These are phyloP conservation scores for Pristis pectinata DNA, from an alignment of 2,797 vertebrate species.

Conservation along the genomic window DNA sequence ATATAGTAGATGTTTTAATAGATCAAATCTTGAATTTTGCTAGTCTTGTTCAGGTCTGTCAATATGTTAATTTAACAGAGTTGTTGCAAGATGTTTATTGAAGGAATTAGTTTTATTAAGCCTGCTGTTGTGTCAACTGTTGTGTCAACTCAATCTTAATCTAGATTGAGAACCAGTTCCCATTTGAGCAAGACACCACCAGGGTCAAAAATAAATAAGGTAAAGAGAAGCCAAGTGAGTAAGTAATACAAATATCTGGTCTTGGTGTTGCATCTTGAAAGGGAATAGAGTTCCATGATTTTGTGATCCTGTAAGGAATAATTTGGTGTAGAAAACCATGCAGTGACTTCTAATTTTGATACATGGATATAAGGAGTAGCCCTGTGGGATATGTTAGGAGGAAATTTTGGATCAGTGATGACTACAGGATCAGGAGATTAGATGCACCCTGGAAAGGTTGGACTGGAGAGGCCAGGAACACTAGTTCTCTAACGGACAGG, in stretches of 20 bases:
- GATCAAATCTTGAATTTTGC: no score
- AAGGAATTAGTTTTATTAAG: neutral
- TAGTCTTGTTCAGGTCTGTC: no score
- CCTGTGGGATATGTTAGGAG: neutral
- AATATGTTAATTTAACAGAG: neutral
- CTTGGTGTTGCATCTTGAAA: neutral
- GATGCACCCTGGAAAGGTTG: neutral
- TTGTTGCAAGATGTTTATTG: neutral
- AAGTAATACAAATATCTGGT: neutral
- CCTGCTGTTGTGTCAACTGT: neutral
- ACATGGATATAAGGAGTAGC: neutral
- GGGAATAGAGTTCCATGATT: neutral
- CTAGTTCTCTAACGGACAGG: neutral
- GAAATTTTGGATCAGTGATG: neutral
- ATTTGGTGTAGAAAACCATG: neutral
- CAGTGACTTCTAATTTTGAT: neutral
- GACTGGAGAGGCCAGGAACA: neutral
- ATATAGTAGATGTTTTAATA: no score
- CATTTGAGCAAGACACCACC: neutral
- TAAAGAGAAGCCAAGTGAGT: neutral
- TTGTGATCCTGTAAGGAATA: neutral
- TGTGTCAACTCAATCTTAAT: neutral
- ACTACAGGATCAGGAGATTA: neutral
- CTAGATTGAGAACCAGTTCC: neutral
- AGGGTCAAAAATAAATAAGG: neutral